A percentile compares a stretch with the other conserved stretches of the same genome.
Conservation (phyloP, 2,888 invertebrate genomes). For the Pycnomerus fuliginosus region DNA sequence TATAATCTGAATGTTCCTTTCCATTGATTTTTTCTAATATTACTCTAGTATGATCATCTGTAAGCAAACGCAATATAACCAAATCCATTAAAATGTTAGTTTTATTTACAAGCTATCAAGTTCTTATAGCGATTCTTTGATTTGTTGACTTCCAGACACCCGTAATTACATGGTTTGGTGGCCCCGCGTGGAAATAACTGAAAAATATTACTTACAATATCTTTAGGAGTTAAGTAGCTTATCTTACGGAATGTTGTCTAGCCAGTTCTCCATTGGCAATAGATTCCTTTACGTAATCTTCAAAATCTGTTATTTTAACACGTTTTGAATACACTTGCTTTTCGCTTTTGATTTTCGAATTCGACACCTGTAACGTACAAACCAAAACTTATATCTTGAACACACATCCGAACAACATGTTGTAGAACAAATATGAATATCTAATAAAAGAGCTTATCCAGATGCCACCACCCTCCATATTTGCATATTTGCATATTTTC, state of each 20-base stretch:
- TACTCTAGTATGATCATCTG: constrained; percentile 57
- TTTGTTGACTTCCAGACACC: constrained; percentile 49
- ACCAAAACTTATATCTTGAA: too few species aligned
- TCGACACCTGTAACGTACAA: too few species aligned
- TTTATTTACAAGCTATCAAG: constrained; percentile 53
- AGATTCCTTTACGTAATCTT: constrained; percentile 47
- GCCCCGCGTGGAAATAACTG: constrained; percentile 51
- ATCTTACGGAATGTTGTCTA: constrained; percentile 30
- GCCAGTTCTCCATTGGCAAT: constrained; percentile 40
- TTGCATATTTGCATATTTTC: too few species aligned
- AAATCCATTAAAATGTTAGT: not conserved
- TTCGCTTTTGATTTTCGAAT: not conserved
- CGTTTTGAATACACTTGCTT: constrained; percentile 20
- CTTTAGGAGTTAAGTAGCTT: constrained; percentile 4
- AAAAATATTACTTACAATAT: constrained; percentile 1
- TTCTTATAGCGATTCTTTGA: constrained; percentile 54
- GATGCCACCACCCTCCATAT: too few species aligned
- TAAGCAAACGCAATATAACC: constrained; percentile 4
- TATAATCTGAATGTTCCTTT: constrained; percentile 54
- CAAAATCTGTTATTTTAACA: constrained; percentile 46
- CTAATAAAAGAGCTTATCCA: too few species aligned
- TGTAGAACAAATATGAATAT: too few species aligned
- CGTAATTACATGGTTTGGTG: constrained; percentile 49
- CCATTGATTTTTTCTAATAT: constrained; percentile 46
- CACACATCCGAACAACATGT: too few species aligned